Percentiles rank a stretch among this genome's conserved stretches.
Evolutionary conservation across 2,888 invertebrate species (phyloP).

Genomic region (Pachliopta kotzebuea): DNA sequence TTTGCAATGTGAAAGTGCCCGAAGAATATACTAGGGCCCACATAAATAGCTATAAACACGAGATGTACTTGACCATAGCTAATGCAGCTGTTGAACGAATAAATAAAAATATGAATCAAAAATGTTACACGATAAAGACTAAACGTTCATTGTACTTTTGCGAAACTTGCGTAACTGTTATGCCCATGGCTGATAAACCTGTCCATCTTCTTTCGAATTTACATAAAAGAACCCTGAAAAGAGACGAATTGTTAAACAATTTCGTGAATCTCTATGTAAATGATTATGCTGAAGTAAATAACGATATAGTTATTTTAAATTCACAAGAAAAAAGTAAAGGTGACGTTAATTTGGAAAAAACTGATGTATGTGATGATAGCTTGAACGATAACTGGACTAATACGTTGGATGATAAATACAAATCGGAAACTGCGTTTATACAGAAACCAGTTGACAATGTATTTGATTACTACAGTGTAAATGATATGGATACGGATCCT

Average conservation of each 20-base stretch:
- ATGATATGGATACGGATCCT: background rate
- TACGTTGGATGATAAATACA: background rate
- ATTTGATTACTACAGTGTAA: background rate
- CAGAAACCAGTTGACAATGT: background rate
- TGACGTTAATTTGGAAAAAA: background rate
- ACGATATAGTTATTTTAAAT: background rate
- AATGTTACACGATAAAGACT: background rate
- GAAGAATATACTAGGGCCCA: constrained; percentile 4
- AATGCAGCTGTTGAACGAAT: constrained; percentile 9
- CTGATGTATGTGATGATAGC: background rate
- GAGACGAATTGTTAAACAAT: background rate
- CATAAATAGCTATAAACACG: constrained; percentile 9
- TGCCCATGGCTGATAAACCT: background rate
- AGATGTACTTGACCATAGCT: constrained; percentile 2
- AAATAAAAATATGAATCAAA: constrained; percentile 4
- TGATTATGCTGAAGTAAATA: background rate
- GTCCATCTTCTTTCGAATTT: constrained; percentile 1
- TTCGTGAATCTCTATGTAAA: background rate
- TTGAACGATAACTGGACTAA: background rate
- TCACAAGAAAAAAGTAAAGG: background rate
- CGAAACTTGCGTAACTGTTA: constrained; percentile 7
- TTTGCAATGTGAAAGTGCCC: constrained; percentile 14
- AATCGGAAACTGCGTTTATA: background rate
- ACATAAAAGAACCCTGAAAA: constrained; percentile 3
- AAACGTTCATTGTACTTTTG: constrained; percentile 3